Conservation (phyloP, 2,113 vertebrate species). For the Charadrius vociferus region DNA sequence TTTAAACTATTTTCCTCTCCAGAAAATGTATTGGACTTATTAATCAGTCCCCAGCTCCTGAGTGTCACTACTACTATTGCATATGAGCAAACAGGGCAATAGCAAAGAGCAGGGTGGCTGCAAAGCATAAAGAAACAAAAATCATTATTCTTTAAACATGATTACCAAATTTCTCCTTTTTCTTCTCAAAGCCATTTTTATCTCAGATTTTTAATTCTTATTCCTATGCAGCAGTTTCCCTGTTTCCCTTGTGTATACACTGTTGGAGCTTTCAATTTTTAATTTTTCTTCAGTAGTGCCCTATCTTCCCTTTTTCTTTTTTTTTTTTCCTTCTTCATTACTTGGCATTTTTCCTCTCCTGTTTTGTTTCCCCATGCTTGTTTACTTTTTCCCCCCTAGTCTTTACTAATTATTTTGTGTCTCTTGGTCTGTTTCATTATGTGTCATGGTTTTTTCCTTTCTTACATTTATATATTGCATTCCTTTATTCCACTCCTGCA, state of each 20-base stretch:
- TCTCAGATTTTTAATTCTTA: not conserved
- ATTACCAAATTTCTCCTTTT: not conserved
- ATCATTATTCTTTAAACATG: not conserved
- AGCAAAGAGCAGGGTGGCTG: not conserved
- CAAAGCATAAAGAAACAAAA: not conserved
- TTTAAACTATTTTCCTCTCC: not conserved
- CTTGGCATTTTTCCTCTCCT: not conserved
- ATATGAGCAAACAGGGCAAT: not conserved
- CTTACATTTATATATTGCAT: not conserved
- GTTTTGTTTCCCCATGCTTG: not conserved
- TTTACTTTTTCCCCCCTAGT: not conserved
- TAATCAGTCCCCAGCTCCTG: not conserved
- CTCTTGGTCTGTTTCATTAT: not conserved
- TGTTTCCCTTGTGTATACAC: not conserved
- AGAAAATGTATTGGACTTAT: not conserved
- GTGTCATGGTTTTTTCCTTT: not conserved
- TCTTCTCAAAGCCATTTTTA: not conserved
- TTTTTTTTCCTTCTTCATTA: not conserved
- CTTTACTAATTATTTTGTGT: conserved; percentile 32
- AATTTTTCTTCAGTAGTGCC: not conserved
- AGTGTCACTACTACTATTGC: not conserved
- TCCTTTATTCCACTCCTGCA: conserved; percentile 31
- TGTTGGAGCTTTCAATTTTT: conserved; percentile 24
- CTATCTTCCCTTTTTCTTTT: not conserved
- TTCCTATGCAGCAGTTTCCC: not conserved